Evolutionary conservation across 1,140 invertebrate genomes (phyloP), one percentile per base, ranked within the genome.

Genomic region (Diachasmimorpha longicaudata): DNA sequence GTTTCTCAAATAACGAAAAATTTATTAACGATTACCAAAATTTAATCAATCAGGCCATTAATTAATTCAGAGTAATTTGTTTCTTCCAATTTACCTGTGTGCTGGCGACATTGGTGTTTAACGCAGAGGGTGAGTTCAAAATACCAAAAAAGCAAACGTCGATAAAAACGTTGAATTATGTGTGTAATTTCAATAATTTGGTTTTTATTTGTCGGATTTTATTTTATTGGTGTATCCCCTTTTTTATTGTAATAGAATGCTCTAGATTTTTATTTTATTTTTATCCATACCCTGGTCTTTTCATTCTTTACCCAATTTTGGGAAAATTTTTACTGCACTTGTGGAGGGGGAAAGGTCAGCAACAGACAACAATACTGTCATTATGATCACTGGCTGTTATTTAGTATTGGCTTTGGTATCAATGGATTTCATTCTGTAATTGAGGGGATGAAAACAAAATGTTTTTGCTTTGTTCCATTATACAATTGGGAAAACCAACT

Each of bases 101-200:
- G 84, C 83, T 84, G 86, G 82, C 83, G 79, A 83, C 85, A 84
- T 84, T 86, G 84, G 81, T 84, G 79, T 85, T 84, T 79, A 75
- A 21, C 77, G 77, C 81, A 89, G 87, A 88, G 83, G 88, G 88
- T 89, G 85, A 89, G 87, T 89, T 78, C 75, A 68, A 70, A 68
- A 66, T 21, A 55, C 3, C 8, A 63, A 80, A 23, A n/a, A 76
- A 76, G 73, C 73, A 72, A 79, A 74, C 72, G 77, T 75, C 63
- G 71, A 70, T 70, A 82, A 42, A 42, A 42, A 42, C 39, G 39
- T 77, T 78, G 78, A 52, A 16, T n/a, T 52, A 16, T 85, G 80
- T 84, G 77, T 72, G 77, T 74, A 78, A 73, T 71, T 69, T 79
- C 75, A 70, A 72, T 83, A 78, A 74, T 83, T 78, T 76, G 76